Percentiles rank a stretch among this genome's conserved stretches.
These are phyloP conservation scores for Coregonus suidteri DNA, from an alignment of 2,797 vertebrate species.

Conservation along the genomic window DNA sequence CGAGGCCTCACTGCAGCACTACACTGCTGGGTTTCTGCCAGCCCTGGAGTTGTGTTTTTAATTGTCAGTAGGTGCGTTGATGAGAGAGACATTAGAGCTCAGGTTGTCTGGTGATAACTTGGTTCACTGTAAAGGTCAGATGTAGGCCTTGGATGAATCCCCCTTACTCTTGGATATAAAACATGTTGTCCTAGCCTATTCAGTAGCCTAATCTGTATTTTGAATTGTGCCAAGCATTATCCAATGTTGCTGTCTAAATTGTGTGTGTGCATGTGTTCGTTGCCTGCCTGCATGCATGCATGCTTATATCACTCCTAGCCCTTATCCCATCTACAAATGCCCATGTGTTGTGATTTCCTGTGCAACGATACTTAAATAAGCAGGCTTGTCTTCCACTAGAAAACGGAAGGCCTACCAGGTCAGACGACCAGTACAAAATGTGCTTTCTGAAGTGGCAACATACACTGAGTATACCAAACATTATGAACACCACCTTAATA, in stretches of 20 bases:
- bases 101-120: not conserved
- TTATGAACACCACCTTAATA: too few relatives aligned
- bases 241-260: too few relatives aligned
- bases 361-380: not conserved
- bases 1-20: conserved; percentile 49
- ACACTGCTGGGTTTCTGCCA: conserved; percentile 31
- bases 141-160: not conserved
- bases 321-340: not conserved
- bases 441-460: not conserved
- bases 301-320: not conserved
- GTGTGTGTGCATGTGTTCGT: not conserved
- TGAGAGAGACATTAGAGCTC: conserved; percentile 13
- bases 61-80: conserved; percentile 4
- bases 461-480: not conserved
- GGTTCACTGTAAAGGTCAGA: not conserved
- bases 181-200: not conserved
- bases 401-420: not conserved
- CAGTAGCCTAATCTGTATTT: not conserved
- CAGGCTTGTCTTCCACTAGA: not conserved
- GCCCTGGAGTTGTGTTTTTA: conserved; percentile 36
- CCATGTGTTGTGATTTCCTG: conserved; percentile 6
- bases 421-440: not conserved
- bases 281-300: not conserved
- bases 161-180: not conserved
- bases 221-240: not conserved